Base-by-base conservation (phyloP, 2,113 vertebrate species). In the Pholis gunnellus region DNA sequence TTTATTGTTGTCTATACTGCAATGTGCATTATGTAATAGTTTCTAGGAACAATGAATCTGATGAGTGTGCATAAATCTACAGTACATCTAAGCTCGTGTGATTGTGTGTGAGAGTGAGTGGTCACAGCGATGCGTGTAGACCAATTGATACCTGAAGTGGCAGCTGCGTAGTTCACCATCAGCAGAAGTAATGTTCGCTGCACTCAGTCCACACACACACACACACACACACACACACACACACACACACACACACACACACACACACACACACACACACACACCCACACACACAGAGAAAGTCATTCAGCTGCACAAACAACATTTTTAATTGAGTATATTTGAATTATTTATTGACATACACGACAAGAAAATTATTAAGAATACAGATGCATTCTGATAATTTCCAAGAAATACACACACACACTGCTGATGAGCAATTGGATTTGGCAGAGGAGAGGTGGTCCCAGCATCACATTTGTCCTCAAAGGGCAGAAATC, bases 111-210 rank as follows among this genome's bases (percentile, higher is more conserved):
- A 48, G 29, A 56, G 29, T 63, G 64, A 48, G 72, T 82, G 74
- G 66, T 70, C 63, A 88, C 36, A 73, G 59, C 60, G 40, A 68
- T 69, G 60, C 25, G 25, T 54, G 40, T 61, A 76, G 56, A 69
- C 34, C 56, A 63, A 27, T 56, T 56, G 9, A 13, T 10, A 56
- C 27, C 54, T 56, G 25, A 57, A 57, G 54, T 78, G 67, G 57
- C 57, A 60, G 88, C 83, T 88, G 89, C 8, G 25, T 72, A 50
- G 64, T 81, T 50, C 60, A 75, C 52, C 63, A 50, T 66, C 25
- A 77, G 25, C 63, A 66, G 56, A 44, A 78, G 69, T 56, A 10
- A 77, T 70, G 57, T 40, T 73, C 0, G 40, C 20, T 54, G 40
- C 42, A 59, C 25, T 14, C 27, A n/a, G n/a, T n/a, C n/a, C 29